phyloP scores from a whole-genome alignment of 1,140 invertebrate species.

The Zaprionus camerounensis region DNA sequence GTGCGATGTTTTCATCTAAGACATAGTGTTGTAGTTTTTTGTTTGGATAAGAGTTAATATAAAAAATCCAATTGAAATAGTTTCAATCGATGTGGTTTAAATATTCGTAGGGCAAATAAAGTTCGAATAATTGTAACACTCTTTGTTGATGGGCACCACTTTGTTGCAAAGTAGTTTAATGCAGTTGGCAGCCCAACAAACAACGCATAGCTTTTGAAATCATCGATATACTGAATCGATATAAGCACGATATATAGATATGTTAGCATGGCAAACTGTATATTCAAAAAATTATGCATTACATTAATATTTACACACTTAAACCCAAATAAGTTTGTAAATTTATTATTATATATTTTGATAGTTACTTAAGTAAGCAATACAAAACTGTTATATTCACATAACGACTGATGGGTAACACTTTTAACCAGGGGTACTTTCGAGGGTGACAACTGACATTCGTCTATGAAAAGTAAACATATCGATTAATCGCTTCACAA shows the following conservation, averaged over 20 bases:
- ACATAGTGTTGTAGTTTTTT: not conserved
- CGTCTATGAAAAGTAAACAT: not conserved
- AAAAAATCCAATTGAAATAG: not conserved
- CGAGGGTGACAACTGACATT: not conserved
- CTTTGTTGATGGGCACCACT: constrained; percentile 34
- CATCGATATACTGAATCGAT: not conserved
- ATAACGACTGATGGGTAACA: not conserved
- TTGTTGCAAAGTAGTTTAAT: not conserved
- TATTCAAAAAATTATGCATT: not conserved
- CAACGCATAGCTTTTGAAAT: not conserved
- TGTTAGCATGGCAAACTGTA: not conserved
- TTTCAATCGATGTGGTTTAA: not conserved
- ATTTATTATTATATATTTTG: no score
- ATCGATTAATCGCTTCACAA: constrained; percentile 21
- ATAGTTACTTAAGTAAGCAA: no score
- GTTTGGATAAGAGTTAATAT: not conserved
- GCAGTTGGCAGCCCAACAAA: not conserved
- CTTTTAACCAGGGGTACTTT: constrained; percentile 5
- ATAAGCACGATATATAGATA: not conserved
- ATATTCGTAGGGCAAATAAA: constrained; percentile 5
- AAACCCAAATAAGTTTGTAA: no score
- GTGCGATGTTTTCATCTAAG: not conserved
- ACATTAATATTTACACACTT: not conserved
- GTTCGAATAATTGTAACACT: constrained; percentile 44
- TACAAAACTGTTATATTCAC: not conserved